Conservation (phyloP, 2,797 vertebrate species). For the Microcaecilia unicolor region DNA sequence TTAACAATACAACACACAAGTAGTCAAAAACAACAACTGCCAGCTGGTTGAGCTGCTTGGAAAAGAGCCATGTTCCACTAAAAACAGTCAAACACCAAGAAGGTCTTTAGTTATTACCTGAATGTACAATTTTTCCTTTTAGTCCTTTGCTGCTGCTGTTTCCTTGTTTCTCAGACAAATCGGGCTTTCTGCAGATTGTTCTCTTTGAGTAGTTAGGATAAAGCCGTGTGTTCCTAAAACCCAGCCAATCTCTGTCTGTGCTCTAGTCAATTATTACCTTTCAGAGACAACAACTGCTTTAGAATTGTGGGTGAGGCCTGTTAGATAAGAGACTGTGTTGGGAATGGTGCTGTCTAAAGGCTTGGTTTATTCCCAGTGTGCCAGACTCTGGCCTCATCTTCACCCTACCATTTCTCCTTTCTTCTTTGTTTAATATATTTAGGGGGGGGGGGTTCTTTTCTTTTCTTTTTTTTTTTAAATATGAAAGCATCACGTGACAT, state of each 20-base stretch:
- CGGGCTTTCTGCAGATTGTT: background rate
- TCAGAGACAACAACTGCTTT: background rate
- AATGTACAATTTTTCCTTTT: background rate
- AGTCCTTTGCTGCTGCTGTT: background rate
- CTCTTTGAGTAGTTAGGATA: background rate
- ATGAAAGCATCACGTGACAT: no score
- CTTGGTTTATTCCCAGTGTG: background rate
- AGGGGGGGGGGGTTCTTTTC: no score
- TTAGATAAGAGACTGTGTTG: conserved; percentile 11
- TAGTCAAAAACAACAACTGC: background rate
- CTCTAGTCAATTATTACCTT: conserved; percentile 38
- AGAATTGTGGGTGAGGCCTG: conserved; percentile 28
- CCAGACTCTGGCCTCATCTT: no score
- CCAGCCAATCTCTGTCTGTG: conserved; percentile 7
- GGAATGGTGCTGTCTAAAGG: background rate
- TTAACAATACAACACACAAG: no score
- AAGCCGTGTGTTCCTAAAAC: background rate
- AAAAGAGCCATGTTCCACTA: background rate
- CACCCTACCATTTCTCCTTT: no score
- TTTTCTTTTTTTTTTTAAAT: no score
- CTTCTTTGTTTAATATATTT: no score
- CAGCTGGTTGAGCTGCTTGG: background rate
- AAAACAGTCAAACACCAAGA: background rate
- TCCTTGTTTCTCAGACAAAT: background rate
- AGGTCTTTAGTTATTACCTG: conserved; percentile 25